phyloP scores from a whole-genome alignment of 2,113 vertebrate species.

The Lophura nycthemera region DNA sequence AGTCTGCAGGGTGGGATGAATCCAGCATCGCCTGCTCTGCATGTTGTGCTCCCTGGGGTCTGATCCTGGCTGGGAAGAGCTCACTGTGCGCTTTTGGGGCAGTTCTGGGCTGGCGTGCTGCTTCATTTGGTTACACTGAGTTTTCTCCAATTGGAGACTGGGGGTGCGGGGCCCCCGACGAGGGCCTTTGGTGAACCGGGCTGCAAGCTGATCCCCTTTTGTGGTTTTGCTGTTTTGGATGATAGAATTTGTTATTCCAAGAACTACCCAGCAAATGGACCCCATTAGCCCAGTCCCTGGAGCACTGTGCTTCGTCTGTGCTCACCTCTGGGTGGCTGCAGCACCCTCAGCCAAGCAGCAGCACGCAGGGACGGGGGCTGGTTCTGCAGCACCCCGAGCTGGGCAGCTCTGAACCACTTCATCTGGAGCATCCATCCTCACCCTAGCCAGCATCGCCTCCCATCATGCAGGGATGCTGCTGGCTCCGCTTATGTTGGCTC shows the following conservation, averaged over 20 bases:
- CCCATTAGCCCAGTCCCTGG: neutral
- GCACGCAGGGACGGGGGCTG: neutral
- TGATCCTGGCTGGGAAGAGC: neutral
- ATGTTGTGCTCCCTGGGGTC: neutral
- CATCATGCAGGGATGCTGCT: conserved; percentile 3
- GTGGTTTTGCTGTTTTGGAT: conserved; percentile 71
- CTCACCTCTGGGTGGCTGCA: neutral
- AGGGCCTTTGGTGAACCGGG: conserved; percentile 47
- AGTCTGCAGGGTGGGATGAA: rapidly evolving
- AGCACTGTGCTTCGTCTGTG: neutral
- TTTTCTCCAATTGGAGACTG: neutral
- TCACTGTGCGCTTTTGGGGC: too few species aligned
- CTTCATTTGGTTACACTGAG: conserved; percentile 37
- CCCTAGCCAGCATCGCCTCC: neutral
- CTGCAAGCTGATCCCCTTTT: conserved; percentile 38
- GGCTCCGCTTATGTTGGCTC: conserved; percentile 54
- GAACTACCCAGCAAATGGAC: conserved; percentile 49
- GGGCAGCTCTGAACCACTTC: neutral
- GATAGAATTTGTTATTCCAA: conserved; percentile 73
- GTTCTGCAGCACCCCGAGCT: neutral
- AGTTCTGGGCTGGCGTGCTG: neutral
- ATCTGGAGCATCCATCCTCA: conserved; percentile 3
- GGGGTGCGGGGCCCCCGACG: conserved; percentile 43
- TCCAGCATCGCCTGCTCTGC: too few species aligned
- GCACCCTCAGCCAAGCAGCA: neutral